Conservation (phyloP, 2,888 invertebrate genomes). For the Apodemia hepburni region DNA sequence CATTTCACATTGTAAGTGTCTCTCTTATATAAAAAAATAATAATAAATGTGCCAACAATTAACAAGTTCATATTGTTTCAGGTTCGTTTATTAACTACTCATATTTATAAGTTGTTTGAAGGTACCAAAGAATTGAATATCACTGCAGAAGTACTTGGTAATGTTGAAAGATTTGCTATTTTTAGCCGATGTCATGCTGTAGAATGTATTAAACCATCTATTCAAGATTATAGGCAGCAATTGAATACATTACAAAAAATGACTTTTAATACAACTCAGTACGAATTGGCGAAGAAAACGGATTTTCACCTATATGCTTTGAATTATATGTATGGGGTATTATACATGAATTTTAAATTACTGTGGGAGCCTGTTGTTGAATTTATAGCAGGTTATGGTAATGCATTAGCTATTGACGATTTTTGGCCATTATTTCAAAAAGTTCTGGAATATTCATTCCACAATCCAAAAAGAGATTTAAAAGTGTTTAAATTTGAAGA, state of each 20-base stretch:
- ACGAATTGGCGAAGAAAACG: slow-evolving; percentile 76
- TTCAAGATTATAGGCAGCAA: slow-evolving; percentile 91
- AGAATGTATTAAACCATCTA: slow-evolving; percentile 85
- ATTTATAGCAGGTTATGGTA: slow-evolving; percentile 87
- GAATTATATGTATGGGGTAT: slow-evolving; percentile 88
- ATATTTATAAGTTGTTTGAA: slow-evolving; percentile 86
- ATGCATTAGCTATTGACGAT: slow-evolving; percentile 74
- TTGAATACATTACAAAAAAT: slow-evolving; percentile 87
- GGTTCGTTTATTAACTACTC: slow-evolving; percentile 85
- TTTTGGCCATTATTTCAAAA: slow-evolving; percentile 87
- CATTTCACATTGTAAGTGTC: slow-evolving; percentile 82
- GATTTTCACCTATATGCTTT: slow-evolving; percentile 84
- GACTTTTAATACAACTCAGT: slow-evolving; percentile 81
- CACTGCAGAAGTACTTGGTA: slow-evolving; percentile 46
- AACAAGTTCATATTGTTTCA: slow-evolving; percentile 47
- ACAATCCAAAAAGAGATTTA: slow-evolving; percentile 60
- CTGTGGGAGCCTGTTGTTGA: slow-evolving; percentile 92
- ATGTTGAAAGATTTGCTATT: slow-evolving; percentile 73
- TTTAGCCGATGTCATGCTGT: slow-evolving; percentile 85
- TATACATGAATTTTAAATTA: slow-evolving; percentile 93
- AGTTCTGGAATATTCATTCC: slow-evolving; percentile 77
- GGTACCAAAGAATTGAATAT: slow-evolving; percentile 71
- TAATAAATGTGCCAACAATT: neutral
- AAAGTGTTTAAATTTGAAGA: slow-evolving; percentile 53
- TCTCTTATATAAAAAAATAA: neutral